Evolutionary conservation across 2,113 vertebrate genomes (phyloP).

Genomic region (Callorhinus ursinus): DNA sequence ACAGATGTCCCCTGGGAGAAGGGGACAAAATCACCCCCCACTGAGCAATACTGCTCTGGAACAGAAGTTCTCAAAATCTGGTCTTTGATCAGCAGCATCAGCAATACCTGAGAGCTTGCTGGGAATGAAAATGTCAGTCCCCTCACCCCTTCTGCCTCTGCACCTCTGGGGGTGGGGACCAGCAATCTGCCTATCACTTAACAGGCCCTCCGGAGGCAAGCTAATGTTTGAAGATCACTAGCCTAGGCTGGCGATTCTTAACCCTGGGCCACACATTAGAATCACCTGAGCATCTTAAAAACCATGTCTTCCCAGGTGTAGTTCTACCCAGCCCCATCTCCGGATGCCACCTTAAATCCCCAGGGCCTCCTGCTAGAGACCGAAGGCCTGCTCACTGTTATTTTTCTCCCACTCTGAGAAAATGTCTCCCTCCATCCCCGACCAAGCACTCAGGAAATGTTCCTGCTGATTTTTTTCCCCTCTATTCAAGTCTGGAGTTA

Average conservation of each 20-base stretch:
- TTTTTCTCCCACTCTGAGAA: not conserved
- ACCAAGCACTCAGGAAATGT: conserved; percentile 53
- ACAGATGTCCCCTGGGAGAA: not conserved
- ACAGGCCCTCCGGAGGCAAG: not conserved
- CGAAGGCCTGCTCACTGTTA: not conserved
- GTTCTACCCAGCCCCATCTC: not conserved
- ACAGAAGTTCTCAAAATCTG: not conserved
- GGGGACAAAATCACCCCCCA: not conserved
- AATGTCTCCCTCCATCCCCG: not conserved
- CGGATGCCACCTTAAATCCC: not conserved
- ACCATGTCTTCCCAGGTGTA: not conserved
- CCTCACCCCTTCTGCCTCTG: not conserved
- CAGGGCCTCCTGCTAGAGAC: not conserved
- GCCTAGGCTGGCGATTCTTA: not conserved
- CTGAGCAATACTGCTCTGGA: not conserved
- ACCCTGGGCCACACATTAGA: not conserved
- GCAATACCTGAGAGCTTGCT: not conserved
- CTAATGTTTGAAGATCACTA: not conserved
- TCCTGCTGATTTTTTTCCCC: not conserved
- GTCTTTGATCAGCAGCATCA: not conserved
- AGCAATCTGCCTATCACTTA: not conserved
- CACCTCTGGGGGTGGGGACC: not conserved
- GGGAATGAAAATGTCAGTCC: not conserved
- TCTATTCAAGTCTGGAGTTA: conserved; percentile 72
- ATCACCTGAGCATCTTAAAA: not conserved